A percentile compares a stretch with the other conserved stretches of the same genome.
These are phyloP conservation scores for Oscheius sp. DNA, from an alignment of 2,888 invertebrate genomes.

Conservation along the genomic window DNA sequence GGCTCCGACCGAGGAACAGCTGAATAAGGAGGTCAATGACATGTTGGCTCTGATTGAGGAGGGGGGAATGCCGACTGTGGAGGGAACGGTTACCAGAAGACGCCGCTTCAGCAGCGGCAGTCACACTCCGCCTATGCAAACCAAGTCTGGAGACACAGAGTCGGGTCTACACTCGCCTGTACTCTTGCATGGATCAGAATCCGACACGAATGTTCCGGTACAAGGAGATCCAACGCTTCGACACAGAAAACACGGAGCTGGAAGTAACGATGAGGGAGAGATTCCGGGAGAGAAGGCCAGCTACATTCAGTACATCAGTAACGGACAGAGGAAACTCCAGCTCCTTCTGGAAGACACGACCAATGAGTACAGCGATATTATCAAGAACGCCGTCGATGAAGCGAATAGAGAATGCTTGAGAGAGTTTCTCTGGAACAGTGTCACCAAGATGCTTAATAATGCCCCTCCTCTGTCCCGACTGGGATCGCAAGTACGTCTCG, in stretches of 20 bases:
- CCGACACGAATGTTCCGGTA: slow-evolving; percentile 5
- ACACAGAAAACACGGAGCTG: slow-evolving; percentile 1
- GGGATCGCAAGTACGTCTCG: slow-evolving; percentile 8
- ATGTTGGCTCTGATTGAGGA: slow-evolving; percentile 38
- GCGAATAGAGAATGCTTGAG: slow-evolving; percentile 50
- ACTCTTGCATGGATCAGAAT: slow-evolving; percentile 6
- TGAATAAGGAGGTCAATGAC: slow-evolving; percentile 35
- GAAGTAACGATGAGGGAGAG: slow-evolving; percentile 34
- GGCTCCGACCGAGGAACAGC: slow-evolving; percentile 25
- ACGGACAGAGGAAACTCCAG: slow-evolving; percentile 59
- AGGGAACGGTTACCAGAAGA: slow-evolving; percentile 25
- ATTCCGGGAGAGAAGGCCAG: slow-evolving; percentile 52
- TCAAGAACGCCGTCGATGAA: slow-evolving; percentile 39
- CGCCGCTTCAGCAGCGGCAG: slow-evolving; percentile 37
- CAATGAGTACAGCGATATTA: slow-evolving; percentile 31
- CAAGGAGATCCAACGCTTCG: slow-evolving; percentile 27
- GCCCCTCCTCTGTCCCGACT: not conserved
- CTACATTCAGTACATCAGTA: slow-evolving; percentile 63
- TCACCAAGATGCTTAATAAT: not conserved
- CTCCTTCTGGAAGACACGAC: slow-evolving; percentile 41
- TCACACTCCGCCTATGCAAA: not conserved
- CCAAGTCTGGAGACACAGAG: slow-evolving; percentile 8
- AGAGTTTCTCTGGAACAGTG: slow-evolving; percentile 43
- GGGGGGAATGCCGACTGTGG: slow-evolving; percentile 38
- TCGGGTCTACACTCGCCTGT: not conserved